These are phyloP conservation scores for Acrocephalus kingi DNA, from an alignment of 2,113 vertebrate genomes.

Conservation along the genomic window DNA sequence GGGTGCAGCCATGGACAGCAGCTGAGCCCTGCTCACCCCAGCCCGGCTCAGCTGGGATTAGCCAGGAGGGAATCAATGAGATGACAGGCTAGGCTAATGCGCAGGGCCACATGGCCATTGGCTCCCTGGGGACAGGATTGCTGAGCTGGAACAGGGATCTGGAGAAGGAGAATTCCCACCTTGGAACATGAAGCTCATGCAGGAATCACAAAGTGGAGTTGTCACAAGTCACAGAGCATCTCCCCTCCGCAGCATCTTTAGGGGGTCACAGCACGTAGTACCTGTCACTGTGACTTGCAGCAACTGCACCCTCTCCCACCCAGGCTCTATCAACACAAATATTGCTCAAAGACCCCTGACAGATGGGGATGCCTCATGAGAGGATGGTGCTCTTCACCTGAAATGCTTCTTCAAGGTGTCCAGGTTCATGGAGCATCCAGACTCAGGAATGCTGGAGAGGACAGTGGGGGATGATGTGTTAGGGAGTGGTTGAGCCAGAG, in stretches of 20 bases:
- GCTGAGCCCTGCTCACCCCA: fast-evolving
- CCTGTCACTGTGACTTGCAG: background rate
- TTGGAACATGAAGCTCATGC: fast-evolving
- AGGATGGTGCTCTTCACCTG: background rate
- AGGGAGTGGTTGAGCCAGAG: background rate
- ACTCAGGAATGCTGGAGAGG: background rate
- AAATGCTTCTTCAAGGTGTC: background rate
- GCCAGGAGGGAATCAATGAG: background rate
- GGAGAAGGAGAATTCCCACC: background rate
- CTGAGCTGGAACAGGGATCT: background rate
- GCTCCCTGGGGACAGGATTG: background rate
- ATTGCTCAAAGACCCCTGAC: background rate
- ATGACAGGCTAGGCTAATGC: background rate
- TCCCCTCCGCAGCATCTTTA: background rate
- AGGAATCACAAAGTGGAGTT: background rate
- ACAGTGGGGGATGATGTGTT: too few species aligned
- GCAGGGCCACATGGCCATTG: fast-evolving
- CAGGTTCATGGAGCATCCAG: background rate
- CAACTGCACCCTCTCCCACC: background rate
- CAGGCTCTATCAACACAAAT: fast-evolving
- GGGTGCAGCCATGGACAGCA: background rate
- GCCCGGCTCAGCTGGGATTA: background rate
- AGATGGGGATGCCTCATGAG: background rate
- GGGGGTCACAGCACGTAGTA: background rate
- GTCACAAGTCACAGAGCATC: background rate